Conservation (phyloP, 2,888 invertebrate species). For the Leptothorax acervorum region DNA sequence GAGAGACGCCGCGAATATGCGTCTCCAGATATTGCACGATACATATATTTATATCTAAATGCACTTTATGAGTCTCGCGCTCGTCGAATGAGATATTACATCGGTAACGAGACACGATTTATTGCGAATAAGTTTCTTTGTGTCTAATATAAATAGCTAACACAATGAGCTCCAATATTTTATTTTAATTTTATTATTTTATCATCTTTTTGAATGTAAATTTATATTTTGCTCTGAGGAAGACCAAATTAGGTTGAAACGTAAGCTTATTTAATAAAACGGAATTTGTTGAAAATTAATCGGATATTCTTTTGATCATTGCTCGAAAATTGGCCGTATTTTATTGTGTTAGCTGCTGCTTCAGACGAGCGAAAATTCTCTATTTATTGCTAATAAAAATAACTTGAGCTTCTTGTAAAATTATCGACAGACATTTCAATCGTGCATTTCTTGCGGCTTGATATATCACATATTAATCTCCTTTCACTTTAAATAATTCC, state of each 20-base stretch:
- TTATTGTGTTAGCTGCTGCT: too few relatives aligned
- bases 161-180: too few relatives aligned
- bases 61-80: conserved; percentile 6
- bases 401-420: not conserved
- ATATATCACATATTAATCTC: not conserved
- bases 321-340: too few relatives aligned
- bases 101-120: conserved; percentile 7
- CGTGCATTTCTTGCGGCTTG: not conserved
- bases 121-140: not conserved
- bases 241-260: too few relatives aligned
- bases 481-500: too few relatives aligned
- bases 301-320: too few relatives aligned
- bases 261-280: too few relatives aligned
- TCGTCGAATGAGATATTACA: not conserved
- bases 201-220: too few relatives aligned
- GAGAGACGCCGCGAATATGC: conserved; percentile 18
- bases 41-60: conserved; percentile 41
- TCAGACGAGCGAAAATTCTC: too few relatives aligned
- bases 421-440: not conserved
- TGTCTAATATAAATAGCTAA: not conserved
- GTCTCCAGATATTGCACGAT: conserved; percentile 34
- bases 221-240: too few relatives aligned
- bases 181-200: too few relatives aligned
- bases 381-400: not conserved
- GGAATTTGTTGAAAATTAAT: too few relatives aligned